These are phyloP conservation scores for Philereme vetulata DNA, from an alignment of 2,888 invertebrate genomes.

Conservation along the genomic window DNA sequence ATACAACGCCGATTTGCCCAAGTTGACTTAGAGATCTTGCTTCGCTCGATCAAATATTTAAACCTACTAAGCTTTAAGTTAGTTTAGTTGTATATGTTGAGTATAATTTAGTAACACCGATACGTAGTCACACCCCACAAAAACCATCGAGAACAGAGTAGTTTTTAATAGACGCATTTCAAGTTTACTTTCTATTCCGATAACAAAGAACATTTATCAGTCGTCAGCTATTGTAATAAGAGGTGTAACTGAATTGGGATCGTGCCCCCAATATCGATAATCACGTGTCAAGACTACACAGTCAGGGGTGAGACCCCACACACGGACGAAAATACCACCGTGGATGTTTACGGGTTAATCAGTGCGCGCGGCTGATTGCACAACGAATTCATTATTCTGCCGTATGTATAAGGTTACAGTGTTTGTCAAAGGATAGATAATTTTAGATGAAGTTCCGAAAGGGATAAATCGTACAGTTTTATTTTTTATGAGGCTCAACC, in stretches of 20 bases:
- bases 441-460: constrained; percentile 35
- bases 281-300: constrained; percentile 66
- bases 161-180: constrained; percentile 29
- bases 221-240: constrained; percentile 62
- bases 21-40: too few relatives aligned
- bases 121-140: constrained; percentile 2
- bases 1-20: too few relatives aligned
- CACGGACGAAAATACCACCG: constrained; percentile 63
- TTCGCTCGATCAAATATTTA: too few relatives aligned
- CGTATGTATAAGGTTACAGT: constrained; percentile 44
- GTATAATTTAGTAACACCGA: too few relatives aligned
- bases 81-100: too few relatives aligned
- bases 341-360: constrained; percentile 71
- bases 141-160: background rate
- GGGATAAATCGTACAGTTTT: constrained; percentile 31
- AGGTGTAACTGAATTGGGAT: constrained; percentile 71
- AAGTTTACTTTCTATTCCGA: constrained; percentile 29
- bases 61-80: too few relatives aligned
- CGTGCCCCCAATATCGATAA: constrained; percentile 73
- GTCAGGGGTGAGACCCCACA: constrained; percentile 64
- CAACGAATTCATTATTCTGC: constrained; percentile 56
- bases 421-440: constrained; percentile 38
- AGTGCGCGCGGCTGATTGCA: constrained; percentile 54
- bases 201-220: constrained; percentile 53
- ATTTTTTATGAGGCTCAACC: constrained; percentile 31